Percentiles rank a stretch among this genome's conserved stretches.
Evolutionary conservation across 2,113 vertebrate species (phyloP).

Genomic region (Gila orcuttii): DNA sequence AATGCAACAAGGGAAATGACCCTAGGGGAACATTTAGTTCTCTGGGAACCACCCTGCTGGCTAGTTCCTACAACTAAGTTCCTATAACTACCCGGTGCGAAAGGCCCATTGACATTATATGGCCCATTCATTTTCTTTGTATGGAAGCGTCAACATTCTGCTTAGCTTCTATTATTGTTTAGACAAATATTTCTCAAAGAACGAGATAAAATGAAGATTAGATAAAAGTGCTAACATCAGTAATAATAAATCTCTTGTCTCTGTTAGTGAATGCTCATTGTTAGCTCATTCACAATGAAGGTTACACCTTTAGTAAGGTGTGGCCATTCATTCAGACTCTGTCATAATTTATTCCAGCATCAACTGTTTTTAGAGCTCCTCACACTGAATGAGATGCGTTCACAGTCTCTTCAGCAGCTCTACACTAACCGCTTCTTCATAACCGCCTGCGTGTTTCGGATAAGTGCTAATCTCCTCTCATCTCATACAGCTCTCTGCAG

Average conservation of each 20-base stretch:
- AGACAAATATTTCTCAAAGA: not conserved
- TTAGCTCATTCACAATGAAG: not conserved
- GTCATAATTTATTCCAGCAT: not conserved
- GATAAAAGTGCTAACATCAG: not conserved
- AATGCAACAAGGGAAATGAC: no score
- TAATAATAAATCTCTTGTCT: not conserved
- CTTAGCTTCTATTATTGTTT: not conserved
- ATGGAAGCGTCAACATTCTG: not conserved
- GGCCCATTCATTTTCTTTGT: not conserved
- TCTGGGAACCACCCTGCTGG: no score
- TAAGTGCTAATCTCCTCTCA: constrained; percentile 24
- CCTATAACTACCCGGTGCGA: no score
- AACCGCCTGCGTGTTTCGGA: constrained; percentile 18
- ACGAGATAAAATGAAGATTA: not conserved
- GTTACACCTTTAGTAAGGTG: not conserved
- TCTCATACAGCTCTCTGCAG: constrained; percentile 8
- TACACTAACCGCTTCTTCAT: constrained; percentile 4
- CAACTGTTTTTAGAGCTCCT: constrained; percentile 6
- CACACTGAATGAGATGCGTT: not conserved
- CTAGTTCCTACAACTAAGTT: no score
- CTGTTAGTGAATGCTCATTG: not conserved
- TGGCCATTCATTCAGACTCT: not conserved
- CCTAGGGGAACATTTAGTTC: no score
- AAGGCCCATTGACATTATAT: not conserved
- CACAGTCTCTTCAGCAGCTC: constrained; percentile 7